Conservation (phyloP, 2,113 vertebrate genomes). For the Gila orcuttii region DNA sequence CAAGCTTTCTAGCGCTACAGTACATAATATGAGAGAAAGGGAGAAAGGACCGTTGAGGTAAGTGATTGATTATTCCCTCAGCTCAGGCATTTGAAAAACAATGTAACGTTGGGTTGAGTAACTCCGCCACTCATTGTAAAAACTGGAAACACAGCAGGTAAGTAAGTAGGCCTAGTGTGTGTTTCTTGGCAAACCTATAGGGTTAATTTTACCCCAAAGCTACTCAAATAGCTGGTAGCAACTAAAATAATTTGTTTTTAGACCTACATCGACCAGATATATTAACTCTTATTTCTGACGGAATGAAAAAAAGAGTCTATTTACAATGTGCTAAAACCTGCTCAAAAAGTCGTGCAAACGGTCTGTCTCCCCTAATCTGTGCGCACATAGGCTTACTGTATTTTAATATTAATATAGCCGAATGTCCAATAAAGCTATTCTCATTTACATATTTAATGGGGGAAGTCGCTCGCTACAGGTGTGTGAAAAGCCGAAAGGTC, state of each 20-base stretch:
- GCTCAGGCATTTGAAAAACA: neutral
- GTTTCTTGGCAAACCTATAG: neutral
- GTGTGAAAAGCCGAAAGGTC: too few relatives aligned
- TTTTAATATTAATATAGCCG: too few relatives aligned
- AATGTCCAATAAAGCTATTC: too few relatives aligned
- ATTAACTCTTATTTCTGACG: neutral
- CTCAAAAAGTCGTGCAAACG: too few relatives aligned
- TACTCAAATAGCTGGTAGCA: neutral
- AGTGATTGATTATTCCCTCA: neutral
- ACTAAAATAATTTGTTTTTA: neutral
- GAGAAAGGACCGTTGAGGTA: neutral
- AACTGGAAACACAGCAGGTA: neutral
- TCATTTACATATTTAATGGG: too few relatives aligned
- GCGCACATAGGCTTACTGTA: too few relatives aligned
- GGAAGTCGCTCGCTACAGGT: too few relatives aligned
- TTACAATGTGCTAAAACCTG: too few relatives aligned
- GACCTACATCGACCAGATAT: neutral
- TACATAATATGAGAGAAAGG: neutral
- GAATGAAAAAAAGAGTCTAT: neutral
- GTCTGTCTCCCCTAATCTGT: too few relatives aligned
- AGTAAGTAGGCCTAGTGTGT: too few relatives aligned
- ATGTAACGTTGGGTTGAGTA: neutral
- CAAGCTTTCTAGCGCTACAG: neutral
- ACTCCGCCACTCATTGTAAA: neutral
- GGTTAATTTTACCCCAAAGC: neutral